Conservation (phyloP, 2,797 vertebrate species). For the Periophthalmus magnuspinnatus region DNA sequence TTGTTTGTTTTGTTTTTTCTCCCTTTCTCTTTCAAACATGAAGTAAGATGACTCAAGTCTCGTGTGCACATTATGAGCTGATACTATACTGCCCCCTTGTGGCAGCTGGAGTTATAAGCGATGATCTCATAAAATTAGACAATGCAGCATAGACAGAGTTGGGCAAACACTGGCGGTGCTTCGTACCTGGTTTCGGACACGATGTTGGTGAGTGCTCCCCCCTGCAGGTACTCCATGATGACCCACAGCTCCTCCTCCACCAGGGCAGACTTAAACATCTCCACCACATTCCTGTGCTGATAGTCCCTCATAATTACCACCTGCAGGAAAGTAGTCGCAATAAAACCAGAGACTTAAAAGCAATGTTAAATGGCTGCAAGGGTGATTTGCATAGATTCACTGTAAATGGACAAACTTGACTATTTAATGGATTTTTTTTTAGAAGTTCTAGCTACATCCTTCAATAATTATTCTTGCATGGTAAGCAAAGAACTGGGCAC, state of each 20-base stretch:
- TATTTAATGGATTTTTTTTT: neutral
- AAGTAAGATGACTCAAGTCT: slow-evolving; percentile 16
- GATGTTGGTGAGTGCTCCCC: slow-evolving; percentile 97
- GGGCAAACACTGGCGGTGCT: neutral
- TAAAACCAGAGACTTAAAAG: neutral
- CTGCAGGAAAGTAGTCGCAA: slow-evolving; percentile 62
- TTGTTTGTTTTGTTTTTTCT: slow-evolving; percentile 2
- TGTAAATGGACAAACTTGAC: neutral
- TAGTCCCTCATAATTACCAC: slow-evolving; percentile 99
- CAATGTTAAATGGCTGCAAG: neutral
- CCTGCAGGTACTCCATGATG: slow-evolving; percentile 98
- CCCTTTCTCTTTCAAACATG: slow-evolving; percentile 6
- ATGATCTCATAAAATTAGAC: slow-evolving; percentile 28
- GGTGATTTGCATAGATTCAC: neutral
- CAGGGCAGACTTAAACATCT: slow-evolving; percentile 98
- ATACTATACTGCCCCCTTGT: slow-evolving; percentile 75
- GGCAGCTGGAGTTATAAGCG: slow-evolving; percentile 50
- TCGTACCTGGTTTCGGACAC: slow-evolving; percentile 95
- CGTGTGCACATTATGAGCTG: slow-evolving; percentile 18
- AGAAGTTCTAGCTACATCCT: slow-evolving; percentile 1
- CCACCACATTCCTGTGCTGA: slow-evolving; percentile 95
- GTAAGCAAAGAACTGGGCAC: neutral
- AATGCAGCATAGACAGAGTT: slow-evolving; percentile 8
- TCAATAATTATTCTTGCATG: neutral
- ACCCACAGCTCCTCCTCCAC: slow-evolving; percentile 99